Evolutionary conservation across 2,113 vertebrate genomes (phyloP).

Genomic region (Synchiropus splendidus): DNA sequence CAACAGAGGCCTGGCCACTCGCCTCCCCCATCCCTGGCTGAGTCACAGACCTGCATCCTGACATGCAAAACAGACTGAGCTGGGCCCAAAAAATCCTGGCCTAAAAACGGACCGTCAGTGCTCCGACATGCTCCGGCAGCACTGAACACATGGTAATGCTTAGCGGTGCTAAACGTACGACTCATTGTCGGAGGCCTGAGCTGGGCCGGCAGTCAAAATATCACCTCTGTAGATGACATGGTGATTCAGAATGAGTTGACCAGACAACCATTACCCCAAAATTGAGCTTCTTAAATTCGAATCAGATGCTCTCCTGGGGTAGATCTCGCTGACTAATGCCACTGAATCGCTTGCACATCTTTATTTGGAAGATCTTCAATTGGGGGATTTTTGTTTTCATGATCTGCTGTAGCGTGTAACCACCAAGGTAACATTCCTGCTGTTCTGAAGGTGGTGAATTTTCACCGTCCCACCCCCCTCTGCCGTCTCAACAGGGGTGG

Average conservation of each 20-base stretch:
- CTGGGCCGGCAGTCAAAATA: slow-evolving; percentile 41
- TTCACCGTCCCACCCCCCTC: not conserved
- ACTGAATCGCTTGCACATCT: not conserved
- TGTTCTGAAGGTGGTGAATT: slow-evolving; percentile 23
- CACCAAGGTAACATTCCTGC: slow-evolving; percentile 47
- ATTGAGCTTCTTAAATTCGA: not conserved
- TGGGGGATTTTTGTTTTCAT: slow-evolving; percentile 5
- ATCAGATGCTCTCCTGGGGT: not conserved
- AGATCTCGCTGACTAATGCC: slow-evolving; percentile 2
- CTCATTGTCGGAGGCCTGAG: slow-evolving; percentile 39
- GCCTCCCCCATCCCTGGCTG: slow-evolving; percentile 30
- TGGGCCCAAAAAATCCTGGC: slow-evolving; percentile 21
- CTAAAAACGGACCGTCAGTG: slow-evolving; percentile 29
- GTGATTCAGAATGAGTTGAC: slow-evolving; percentile 23
- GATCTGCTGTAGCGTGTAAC: slow-evolving; percentile 9
- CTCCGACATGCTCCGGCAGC: slow-evolving; percentile 51
- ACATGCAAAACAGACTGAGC: slow-evolving; percentile 38
- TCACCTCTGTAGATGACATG: slow-evolving; percentile 43
- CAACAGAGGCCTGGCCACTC: slow-evolving; percentile 47
- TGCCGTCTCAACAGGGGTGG: slow-evolving; percentile 16
- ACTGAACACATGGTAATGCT: slow-evolving; percentile 58
- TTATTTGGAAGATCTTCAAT: not conserved
- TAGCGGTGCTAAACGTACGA: slow-evolving; percentile 51
- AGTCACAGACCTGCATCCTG: slow-evolving; percentile 46
- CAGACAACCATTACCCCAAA: slow-evolving; percentile 2